Conservation (phyloP, 2,888 invertebrate genomes). For the Myopa tessellatipennis region DNA sequence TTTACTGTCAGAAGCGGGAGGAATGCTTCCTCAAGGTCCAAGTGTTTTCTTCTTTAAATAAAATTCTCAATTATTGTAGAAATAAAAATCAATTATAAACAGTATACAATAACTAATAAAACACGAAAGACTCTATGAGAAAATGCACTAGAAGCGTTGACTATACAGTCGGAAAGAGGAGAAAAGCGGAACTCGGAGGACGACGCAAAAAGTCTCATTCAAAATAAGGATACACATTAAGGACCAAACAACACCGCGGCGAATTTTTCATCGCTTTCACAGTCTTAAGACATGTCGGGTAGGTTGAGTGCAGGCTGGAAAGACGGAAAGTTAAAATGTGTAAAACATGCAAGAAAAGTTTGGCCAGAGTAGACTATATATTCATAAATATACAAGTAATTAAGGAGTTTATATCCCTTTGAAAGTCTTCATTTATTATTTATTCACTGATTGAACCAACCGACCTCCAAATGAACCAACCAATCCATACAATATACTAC, state of each 20-base stretch:
- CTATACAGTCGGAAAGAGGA: neutral
- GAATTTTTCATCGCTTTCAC: neutral
- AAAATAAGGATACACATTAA: constrained; percentile 27
- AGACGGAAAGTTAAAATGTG: neutral
- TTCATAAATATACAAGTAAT: too few species aligned
- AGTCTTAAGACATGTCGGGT: constrained; percentile 30
- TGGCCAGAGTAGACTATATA: too few species aligned
- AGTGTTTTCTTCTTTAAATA: too few species aligned
- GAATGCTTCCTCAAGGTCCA: too few species aligned
- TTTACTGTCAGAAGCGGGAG: too few species aligned
- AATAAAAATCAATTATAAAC: neutral
- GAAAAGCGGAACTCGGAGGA: neutral
- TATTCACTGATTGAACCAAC: too few species aligned
- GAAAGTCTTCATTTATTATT: too few species aligned
- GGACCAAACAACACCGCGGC: constrained; percentile 6
- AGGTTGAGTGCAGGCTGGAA: neutral
- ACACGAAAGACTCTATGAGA: neutral
- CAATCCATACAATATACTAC: too few species aligned
- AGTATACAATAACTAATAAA: neutral
- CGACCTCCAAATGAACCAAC: too few species aligned
- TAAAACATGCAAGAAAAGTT: neutral
- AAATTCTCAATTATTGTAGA: neutral
- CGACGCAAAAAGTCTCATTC: neutral
- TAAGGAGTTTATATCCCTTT: too few species aligned
- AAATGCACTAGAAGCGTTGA: too few species aligned